Base-by-base conservation (phyloP, 2,113 vertebrate species). In the Synodontis membranacea region DNA sequence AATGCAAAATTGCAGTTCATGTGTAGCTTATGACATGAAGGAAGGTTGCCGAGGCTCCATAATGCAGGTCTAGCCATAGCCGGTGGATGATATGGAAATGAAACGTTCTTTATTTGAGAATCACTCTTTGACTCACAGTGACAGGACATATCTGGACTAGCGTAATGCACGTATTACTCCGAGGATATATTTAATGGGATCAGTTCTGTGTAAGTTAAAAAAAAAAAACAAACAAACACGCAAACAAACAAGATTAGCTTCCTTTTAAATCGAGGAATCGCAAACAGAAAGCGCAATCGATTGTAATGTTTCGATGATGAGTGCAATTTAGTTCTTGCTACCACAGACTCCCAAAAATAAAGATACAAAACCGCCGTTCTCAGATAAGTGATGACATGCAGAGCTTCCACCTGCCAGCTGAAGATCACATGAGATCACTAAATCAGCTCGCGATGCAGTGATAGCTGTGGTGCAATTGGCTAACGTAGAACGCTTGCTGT, bases 41-140 rank as follows among this genome's bases (percentile, higher is more conserved):
- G n/a, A 54, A 72, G 64, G 62, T 72, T 72, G n/a, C 0, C 25
- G 62, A 83, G 31, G 62, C 5, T 72, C 23, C 1, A 58, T 23
- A 39, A 72, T 72, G 48, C n/a, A 52, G 82, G 17, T 42, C 58
- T 72, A 44, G 58, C 3, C 34, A 37, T 50, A 42, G 23, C 48
- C 62, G 52, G 6, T 50, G 44, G 42, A 46, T 66, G 89, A 52
- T 84, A 83, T 81, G 89, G 86, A 90, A 58, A 92, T 80, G 3
- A 34, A 76, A 91, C 91, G 91, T 92, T 94, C 90, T 85, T 91
- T 86, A 56, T 54, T 19, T 78, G 37, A 17, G 74, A 84, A 76
- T 31, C 58, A 79, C 60, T 23, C 34, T 87, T 75, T 58, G 37
- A 48, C 37, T 50, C 54, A 34, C n/a, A 31, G 54, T 15, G 66